Base-by-base conservation (phyloP, 2,797 vertebrate genomes). In the Stomatorhinus walkeri region DNA sequence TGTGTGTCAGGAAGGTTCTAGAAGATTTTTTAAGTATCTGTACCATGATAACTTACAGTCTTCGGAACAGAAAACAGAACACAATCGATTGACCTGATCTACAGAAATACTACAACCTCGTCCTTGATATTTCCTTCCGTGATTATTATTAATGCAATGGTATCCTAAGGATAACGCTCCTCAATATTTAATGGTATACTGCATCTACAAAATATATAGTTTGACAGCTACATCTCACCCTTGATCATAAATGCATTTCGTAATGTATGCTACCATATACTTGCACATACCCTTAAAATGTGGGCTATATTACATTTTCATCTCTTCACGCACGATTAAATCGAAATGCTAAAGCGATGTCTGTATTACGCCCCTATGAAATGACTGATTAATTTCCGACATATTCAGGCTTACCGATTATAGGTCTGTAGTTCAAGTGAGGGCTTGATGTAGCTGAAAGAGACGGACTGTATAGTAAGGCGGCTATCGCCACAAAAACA, bases 351-450 rank as follows among this genome's bases (percentile, higher is more conserved):
- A 36, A 72, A 72, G 64, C 64, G 36, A 6, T 36, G 32, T 72
- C 32, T 46, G 76, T n/a, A 81, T 16, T 72, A 72, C 68, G 40
- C 36, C 76, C 76, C 76, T 36, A 7, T 72, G 4, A 46, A 81
- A 81, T 81, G n/a, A 81, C 19, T 46, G 76, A 81, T 43, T 81
- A 1, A 46, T 81, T 46, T 46, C 36, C 76, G 19, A 81, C 14
- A 81, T 79, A 79, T 81, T 81, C 76, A 81, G 76, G 28, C 95
- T 95, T 91, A 96, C 95, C 95, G 89, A 96, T 95, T 52, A 95
- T 87, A 6, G 95, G 95, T 87, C 95, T 93, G 89, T 92, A n/a
- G 28, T 95, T 95, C 85, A 86, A 91, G 88, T 87, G 91, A 87
- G 86, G 76, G 89, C 46, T 88, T 7, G 88, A 90, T 81, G 12